A percentile compares a stretch with the other conserved stretches of the same genome.
Evolutionary conservation across 2,113 vertebrate species (phyloP).

Genomic region (Typhlomys cinereus): DNA sequence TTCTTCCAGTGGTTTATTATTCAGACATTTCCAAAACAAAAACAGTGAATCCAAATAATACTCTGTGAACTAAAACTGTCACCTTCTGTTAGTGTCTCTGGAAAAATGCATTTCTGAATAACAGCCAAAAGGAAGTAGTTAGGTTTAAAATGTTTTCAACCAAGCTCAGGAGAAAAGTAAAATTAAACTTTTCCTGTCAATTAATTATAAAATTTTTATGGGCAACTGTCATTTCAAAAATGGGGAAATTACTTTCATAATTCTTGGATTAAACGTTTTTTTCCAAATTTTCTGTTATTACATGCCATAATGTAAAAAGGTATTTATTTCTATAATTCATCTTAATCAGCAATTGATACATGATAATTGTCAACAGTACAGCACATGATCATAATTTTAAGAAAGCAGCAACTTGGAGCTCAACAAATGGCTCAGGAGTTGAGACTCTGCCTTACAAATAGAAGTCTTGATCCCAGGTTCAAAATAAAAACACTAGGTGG

Average conservation of each 20-base stretch:
- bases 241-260: constrained; percentile 15
- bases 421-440: too few relatives aligned
- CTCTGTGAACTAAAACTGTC: constrained; percentile 59
- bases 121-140: constrained; percentile 1
- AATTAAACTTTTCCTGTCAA: neutral
- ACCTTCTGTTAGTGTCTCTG: constrained; percentile 56
- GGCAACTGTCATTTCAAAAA: constrained; percentile 27
- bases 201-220: constrained; percentile 41
- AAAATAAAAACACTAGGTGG: too few relatives aligned
- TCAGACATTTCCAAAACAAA: constrained; percentile 65
- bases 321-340: neutral
- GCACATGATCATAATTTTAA: neutral
- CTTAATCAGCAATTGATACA: neutral
- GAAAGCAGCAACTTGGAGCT: neutral
- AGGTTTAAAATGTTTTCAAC: neutral
- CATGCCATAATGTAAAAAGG: neutral
- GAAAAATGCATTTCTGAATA: constrained; percentile 55
- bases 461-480: too few relatives aligned
- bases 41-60: constrained; percentile 55
- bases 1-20: constrained; percentile 47
- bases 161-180: constrained; percentile 35
- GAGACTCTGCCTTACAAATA: too few relatives aligned
- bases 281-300: neutral
- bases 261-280: constrained; percentile 31
- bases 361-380: neutral